Evolutionary conservation across 1,140 invertebrate species (phyloP), one percentile per base, ranked within the genome.

Genomic region (Drosophila busckii): DNA sequence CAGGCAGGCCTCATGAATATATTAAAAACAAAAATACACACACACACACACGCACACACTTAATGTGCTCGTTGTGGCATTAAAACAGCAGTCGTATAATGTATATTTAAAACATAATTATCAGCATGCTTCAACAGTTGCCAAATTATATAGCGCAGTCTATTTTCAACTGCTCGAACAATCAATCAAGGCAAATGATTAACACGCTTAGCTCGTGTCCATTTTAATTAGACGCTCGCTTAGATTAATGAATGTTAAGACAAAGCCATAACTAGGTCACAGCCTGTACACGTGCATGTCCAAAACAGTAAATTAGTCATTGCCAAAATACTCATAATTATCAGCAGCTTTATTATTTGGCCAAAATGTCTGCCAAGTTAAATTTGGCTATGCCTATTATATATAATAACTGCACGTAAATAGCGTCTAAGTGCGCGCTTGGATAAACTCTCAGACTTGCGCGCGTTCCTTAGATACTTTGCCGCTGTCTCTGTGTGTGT

Each of bases 181-280:
- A 70, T 76, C 71, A 75, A 64, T 73, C 58, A 78, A 62, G 63
- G 56, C 41, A 75, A 73, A 70, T 65, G 65, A 76, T 75, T 60
- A 76, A 70, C 70, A 60, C 76, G 70, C 76, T 75, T 75, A 76
- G 45, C 62, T 55, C 42, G 31, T 56, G 49, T 68, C 41, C 53
- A 32, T 76, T 64, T 71, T 63, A 78, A 78, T 80, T 78, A 80
- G 53, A 32, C 9, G 20, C 38, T 35, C 46, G 41, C 28, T 41
- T 19, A 61, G 50, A 61, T 61, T 55, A 61, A 61, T 61, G 34
- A 38, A 10, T 16, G 40, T 12, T 32, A 25, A 29, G 28, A 44
- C 44, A 16, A n/a, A n/a, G n/a, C n/a, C 44, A 20, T 38, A 68
- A 55, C 35, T 59, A 44, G 50, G 56, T 55, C 73, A 63, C 40